Evolutionary conservation across 2,797 vertebrate species (phyloP), one percentile per base, ranked within the genome.

Genomic region (Leuciscus waleckii): DNA sequence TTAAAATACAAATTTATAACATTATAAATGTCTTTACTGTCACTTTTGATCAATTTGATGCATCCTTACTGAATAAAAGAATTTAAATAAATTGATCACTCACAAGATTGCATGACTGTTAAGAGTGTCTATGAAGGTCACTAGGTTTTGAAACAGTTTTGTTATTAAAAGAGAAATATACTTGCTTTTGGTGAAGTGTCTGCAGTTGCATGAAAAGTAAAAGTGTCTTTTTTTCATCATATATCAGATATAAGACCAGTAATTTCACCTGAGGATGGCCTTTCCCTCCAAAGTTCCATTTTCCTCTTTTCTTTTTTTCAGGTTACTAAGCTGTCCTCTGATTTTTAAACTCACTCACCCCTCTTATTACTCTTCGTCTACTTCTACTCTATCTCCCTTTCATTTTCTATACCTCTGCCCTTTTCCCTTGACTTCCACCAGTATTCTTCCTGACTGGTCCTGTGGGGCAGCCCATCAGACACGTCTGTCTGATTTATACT

Each of bases 321-420:
- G 67, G 61, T 39, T 39, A 67, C 21, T 67, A 29, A 86, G 54
- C 77, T 49, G 58, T 80, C 49, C 71, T 76, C 76, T 73, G 65
- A 51, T 75, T 67, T 85, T 63, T 70, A 49, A 29, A 65, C 67
- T 54, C n/a, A 67, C 7, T 78, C 63, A 61, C 23, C 63, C 17
- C 35, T 63, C 23, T 80, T 92, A 92, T 89, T 88, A 91, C 91
- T 90, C 89, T 91, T 80, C 81, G 90, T 91, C 90, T 88, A 86
- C 87, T 71, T 81, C 85, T 35, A 35, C 32, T 35, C 32, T 0
- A 35, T 58, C 87, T 90, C 90, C 85, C 81, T 54, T 82, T 92
- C 87, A 92, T 92, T 68, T 74, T 75, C 79, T 69, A 10, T 73
- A 41, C 7, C 16, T 70, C 58, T 76, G 80, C 43, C 46, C 35